phyloP scores from a whole-genome alignment of 2,797 vertebrate genomes.

The Platyrinchus mystaceus region DNA sequence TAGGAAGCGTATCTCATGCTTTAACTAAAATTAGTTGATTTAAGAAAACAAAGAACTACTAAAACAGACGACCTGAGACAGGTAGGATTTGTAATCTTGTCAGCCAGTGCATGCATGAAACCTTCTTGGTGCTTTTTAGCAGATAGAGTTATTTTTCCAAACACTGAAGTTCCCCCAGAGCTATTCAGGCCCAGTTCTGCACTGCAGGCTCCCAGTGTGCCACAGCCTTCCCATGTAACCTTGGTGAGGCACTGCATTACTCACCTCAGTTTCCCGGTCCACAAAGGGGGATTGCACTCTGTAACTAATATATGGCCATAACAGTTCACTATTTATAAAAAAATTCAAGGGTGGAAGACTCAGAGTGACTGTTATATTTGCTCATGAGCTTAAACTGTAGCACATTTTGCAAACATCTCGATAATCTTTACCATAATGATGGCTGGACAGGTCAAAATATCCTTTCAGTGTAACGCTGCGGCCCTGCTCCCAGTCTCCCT shows the following conservation, averaged over 20 bases:
- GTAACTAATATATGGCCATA: background rate
- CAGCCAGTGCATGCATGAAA: background rate
- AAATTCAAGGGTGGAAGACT: background rate
- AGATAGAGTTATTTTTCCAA: background rate
- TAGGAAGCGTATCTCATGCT: background rate
- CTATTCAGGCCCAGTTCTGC: background rate
- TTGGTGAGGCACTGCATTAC: background rate
- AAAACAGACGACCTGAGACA: background rate
- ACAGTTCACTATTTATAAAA: background rate
- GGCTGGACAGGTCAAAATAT: background rate
- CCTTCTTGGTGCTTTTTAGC: background rate
- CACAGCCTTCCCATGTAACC: background rate
- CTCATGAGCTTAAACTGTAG: background rate
- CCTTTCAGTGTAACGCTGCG: background rate
- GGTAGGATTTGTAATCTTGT: background rate
- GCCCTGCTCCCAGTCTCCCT: background rate
- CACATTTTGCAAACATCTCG: background rate
- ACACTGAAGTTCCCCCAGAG: background rate
- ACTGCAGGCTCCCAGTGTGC: background rate
- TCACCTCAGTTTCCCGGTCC: background rate
- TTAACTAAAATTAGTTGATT: background rate
- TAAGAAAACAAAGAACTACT: background rate
- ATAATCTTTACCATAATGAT: background rate
- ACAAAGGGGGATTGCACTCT: background rate
- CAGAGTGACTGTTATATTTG: rapidly evolving